Evolutionary conservation across 2,113 vertebrate genomes (phyloP).

Genomic region (Ammodramus savannarum): DNA sequence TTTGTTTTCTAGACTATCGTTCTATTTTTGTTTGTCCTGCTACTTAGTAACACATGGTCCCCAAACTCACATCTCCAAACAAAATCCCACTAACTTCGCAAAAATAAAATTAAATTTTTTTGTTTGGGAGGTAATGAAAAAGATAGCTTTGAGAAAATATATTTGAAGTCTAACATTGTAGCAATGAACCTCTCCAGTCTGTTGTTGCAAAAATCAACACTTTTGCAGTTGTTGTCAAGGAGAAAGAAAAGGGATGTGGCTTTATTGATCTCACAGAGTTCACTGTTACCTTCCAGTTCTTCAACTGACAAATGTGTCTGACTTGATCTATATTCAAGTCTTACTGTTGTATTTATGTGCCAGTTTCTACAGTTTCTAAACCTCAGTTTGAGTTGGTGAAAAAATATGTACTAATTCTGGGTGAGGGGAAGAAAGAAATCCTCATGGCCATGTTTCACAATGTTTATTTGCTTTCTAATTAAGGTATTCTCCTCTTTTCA

Average conservation of each 20-base stretch:
- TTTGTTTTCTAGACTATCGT: background rate
- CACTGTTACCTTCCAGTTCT: background rate
- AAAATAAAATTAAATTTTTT: background rate
- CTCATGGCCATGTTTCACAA: background rate
- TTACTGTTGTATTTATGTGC: background rate
- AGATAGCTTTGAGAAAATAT: background rate
- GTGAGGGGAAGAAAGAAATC: background rate
- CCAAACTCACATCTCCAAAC: background rate
- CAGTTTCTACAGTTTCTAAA: background rate
- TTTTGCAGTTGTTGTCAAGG: background rate
- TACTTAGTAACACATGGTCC: background rate
- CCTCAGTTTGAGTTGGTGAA: background rate
- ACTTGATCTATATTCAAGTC: background rate
- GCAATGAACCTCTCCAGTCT: background rate
- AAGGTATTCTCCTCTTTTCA: background rate
- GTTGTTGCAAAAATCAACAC: background rate
- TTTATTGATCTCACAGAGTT: background rate
- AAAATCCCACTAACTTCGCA: background rate
- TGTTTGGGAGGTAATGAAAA: background rate
- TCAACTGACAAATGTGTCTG: background rate
- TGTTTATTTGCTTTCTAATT: background rate
- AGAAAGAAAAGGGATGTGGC: background rate
- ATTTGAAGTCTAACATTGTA: background rate
- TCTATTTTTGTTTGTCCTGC: background rate
- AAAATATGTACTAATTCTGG: background rate